Conservation (phyloP, 1,140 invertebrate species). For the Nasonia longicornis region DNA sequence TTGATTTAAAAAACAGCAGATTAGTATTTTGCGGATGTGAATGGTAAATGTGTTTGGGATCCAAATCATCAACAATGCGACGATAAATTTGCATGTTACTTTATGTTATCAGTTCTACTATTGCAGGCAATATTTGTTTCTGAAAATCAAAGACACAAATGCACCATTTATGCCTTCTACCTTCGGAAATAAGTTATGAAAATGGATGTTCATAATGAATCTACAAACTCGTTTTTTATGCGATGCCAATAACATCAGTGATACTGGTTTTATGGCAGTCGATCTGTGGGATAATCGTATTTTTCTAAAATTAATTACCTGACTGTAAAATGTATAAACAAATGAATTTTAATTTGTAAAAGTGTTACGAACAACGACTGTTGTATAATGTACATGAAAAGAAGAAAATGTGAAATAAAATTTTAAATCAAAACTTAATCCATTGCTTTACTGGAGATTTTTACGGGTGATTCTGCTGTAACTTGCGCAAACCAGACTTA, state of each 20-base stretch:
- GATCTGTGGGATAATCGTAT: neutral
- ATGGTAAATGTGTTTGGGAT: neutral
- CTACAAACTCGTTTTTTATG: neutral
- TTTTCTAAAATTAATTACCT: conserved; percentile 1
- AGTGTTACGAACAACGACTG: neutral
- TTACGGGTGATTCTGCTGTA: too few species aligned
- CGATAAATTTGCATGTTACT: neutral
- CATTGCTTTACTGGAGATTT: too few species aligned
- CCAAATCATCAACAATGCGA: neutral
- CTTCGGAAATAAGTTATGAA: neutral
- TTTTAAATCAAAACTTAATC: neutral
- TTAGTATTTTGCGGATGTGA: neutral
- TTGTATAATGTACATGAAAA: neutral
- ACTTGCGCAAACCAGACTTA: too few species aligned
- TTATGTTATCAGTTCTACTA: neutral
- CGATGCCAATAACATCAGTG: neutral
- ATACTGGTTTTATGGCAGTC: neutral
- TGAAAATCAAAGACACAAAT: neutral
- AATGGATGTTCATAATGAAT: neutral
- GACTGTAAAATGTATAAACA: neutral
- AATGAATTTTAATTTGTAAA: neutral
- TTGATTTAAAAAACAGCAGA: neutral
- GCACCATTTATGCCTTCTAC: neutral
- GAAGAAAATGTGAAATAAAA: neutral
- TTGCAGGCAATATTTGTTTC: neutral